Evolutionary conservation across 2,888 invertebrate species (phyloP).

Genomic region (Eilema depressum): DNA sequence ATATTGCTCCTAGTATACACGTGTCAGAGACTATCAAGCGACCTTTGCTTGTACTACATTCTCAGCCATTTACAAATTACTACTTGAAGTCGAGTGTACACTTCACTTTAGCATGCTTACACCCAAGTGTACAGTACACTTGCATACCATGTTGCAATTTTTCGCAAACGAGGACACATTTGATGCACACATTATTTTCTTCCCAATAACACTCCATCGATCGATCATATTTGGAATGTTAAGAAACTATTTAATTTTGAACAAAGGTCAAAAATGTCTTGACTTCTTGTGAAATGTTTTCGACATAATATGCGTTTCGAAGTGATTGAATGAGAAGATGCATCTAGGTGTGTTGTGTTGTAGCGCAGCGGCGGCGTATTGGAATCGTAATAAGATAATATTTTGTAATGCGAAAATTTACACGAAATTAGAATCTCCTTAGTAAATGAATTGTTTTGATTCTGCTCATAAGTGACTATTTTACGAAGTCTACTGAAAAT

Average conservation of each 20-base stretch:
- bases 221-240: constrained; percentile 36
- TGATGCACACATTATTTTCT: constrained; percentile 4
- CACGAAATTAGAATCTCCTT: too few relatives aligned
- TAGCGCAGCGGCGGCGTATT: background rate
- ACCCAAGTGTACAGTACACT: background rate
- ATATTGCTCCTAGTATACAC: background rate
- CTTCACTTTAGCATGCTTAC: background rate
- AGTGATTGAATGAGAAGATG: constrained; percentile 17
- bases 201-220: constrained; percentile 31
- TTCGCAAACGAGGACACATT: background rate
- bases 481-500: too few relatives aligned
- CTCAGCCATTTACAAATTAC: background rate
- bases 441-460: too few relatives aligned
- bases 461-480: too few relatives aligned
- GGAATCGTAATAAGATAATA: too few relatives aligned
- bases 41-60: background rate
- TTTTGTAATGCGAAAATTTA: too few relatives aligned
- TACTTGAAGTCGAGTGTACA: constrained; percentile 6
- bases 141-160: background rate
- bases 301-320: constrained; percentile 16
- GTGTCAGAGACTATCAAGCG: background rate
- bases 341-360: background rate
- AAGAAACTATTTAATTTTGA: constrained; percentile 39
- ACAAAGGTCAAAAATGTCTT: constrained; percentile 49
- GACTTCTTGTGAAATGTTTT: background rate